phyloP scores from a whole-genome alignment of 2,888 invertebrate genomes.

The Tiphia femorata region DNA sequence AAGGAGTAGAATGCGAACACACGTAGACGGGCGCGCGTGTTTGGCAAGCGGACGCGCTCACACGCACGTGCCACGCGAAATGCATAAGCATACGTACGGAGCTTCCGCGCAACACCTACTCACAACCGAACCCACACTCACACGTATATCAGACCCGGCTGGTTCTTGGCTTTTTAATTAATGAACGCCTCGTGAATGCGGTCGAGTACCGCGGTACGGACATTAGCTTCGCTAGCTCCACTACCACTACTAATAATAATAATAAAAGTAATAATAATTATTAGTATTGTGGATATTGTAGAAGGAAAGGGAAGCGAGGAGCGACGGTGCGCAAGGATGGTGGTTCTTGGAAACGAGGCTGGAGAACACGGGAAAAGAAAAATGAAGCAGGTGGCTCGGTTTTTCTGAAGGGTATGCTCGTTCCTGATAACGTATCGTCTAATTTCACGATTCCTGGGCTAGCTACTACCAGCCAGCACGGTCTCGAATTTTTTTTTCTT shows the following conservation, averaged over 20 bases:
- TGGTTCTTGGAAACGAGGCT: too few relatives aligned
- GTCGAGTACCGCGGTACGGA: slow-evolving; percentile 2
- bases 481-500: too few relatives aligned
- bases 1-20: slow-evolving; percentile 17
- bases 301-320: too few relatives aligned
- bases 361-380: neutral
- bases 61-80: neutral
- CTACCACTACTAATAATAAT: slow-evolving; percentile 9
- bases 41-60: neutral
- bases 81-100: slow-evolving; percentile 23
- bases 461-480: slow-evolving; percentile 15
- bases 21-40: too few relatives aligned
- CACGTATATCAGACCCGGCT: slow-evolving; percentile 20
- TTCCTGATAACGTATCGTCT: slow-evolving; percentile 43
- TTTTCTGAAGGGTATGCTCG: slow-evolving; percentile 33
- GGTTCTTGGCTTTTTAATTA: slow-evolving; percentile 57
- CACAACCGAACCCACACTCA: slow-evolving; percentile 9
- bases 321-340: too few relatives aligned
- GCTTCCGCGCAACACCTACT: too few relatives aligned
- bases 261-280: slow-evolving; percentile 10
- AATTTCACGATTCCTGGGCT: slow-evolving; percentile 52
- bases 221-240: slow-evolving; percentile 19
- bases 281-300: slow-evolving; percentile 15
- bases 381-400: slow-evolving; percentile 2
- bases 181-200: slow-evolving; percentile 51